A percentile compares a stretch with the other conserved stretches of the same genome.
Conservation (phyloP, 53 echinoderm and acorn worm species). For the Paracentrotus lividus region DNA sequence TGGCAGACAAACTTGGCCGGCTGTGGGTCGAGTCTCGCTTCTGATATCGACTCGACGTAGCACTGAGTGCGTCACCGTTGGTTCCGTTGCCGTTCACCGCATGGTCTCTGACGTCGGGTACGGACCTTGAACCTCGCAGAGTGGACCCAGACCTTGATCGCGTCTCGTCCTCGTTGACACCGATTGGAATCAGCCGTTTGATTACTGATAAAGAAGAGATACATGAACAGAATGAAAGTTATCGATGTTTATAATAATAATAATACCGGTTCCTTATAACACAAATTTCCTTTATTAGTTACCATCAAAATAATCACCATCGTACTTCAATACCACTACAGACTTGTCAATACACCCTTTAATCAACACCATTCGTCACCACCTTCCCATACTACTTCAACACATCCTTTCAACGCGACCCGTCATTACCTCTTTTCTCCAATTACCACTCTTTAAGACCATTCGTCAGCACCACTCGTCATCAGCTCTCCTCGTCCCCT, state of each 20-base stretch:
- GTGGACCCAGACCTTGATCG: background rate
- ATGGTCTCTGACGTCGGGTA: background rate
- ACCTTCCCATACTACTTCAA: no score
- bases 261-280: no score
- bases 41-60: background rate
- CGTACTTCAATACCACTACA: no score
- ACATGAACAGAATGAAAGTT: background rate
- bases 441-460: background rate
- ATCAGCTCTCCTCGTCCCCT: background rate
- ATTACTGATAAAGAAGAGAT: background rate
- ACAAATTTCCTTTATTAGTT: no score
- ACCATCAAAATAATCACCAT: no score
- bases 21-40: constrained; percentile 44
- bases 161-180: background rate
- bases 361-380: no score
- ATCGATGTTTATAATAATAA: background rate
- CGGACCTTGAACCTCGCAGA: background rate
- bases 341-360: no score
- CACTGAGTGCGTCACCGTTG: background rate
- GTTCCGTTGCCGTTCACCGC: background rate
- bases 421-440: no score
- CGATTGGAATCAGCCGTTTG: constrained; percentile 44
- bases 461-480: background rate
- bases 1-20: constrained; percentile 38
- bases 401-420: no score